Conservation (phyloP, 2,113 vertebrate genomes). For the Takifugu flavidus region DNA sequence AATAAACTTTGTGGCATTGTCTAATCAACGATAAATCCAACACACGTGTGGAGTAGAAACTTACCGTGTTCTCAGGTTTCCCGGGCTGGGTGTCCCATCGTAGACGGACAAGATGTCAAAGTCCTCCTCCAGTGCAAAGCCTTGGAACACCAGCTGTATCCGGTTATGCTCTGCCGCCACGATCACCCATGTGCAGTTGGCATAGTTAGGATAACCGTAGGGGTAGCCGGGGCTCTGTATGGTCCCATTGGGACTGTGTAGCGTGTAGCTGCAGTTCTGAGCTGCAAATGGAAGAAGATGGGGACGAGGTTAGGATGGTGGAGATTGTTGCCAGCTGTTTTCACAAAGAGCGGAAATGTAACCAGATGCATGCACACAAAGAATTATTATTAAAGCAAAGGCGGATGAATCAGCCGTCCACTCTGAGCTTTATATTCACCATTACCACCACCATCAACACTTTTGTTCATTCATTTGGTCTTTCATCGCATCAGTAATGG, state of each 20-base stretch:
- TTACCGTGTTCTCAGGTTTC: slow-evolving; percentile 90
- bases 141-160: slow-evolving; percentile 97
- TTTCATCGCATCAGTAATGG: slow-evolving; percentile 45
- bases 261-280: slow-evolving; percentile 93
- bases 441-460: slow-evolving; percentile 37
- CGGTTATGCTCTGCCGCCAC: slow-evolving; percentile 89
- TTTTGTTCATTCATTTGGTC: slow-evolving; percentile 39
- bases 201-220: slow-evolving; percentile 97
- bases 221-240: slow-evolving; percentile 97
- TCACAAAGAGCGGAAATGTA: not conserved
- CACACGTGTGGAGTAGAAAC: not conserved
- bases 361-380: slow-evolving; percentile 17
- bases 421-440: slow-evolving; percentile 23
- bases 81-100: slow-evolving; percentile 87
- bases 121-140: slow-evolving; percentile 96
- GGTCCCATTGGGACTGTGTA: slow-evolving; percentile 92
- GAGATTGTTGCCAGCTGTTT: slow-evolving; percentile 36
- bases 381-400: slow-evolving; percentile 42
- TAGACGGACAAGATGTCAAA: slow-evolving; percentile 95
- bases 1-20: too few relatives aligned
- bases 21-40: slow-evolving; percentile 2
- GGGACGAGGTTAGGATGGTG: not conserved
- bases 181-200: slow-evolving; percentile 98
- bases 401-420: slow-evolving; percentile 35
- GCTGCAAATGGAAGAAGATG: slow-evolving; percentile 72